A percentile compares a stretch with the other conserved stretches of the same genome.
Conservation (phyloP, 1,140 invertebrate genomes). For the Atta texana region DNA sequence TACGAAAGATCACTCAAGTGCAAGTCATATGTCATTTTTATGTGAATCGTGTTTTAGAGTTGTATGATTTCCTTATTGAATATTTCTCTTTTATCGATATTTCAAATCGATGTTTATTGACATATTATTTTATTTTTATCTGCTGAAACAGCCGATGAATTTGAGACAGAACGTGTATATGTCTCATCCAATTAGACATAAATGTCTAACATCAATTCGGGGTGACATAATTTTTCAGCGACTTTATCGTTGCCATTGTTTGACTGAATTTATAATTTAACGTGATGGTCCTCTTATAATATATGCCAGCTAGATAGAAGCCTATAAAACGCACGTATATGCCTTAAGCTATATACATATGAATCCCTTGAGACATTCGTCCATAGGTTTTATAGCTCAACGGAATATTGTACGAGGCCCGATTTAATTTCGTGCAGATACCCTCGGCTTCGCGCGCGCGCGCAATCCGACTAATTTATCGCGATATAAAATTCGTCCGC, state of each 20-base stretch:
- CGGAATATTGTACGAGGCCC: conserved; percentile 26
- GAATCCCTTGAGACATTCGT: conserved; percentile 27
- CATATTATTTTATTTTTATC: background rate
- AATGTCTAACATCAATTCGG: background rate
- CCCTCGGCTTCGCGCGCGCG: conserved; percentile 35
- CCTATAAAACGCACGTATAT: conserved; percentile 22
- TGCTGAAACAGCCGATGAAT: background rate
- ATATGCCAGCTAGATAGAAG: background rate
- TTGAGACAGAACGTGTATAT: background rate
- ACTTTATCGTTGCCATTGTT: conserved; percentile 46
- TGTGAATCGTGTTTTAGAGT: background rate
- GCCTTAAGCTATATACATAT: background rate
- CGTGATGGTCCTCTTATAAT: background rate
- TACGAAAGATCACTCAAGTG: conserved; percentile 14
- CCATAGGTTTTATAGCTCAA: conserved; percentile 41
- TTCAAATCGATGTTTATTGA: background rate
- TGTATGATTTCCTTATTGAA: background rate
- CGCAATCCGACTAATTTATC: conserved; percentile 60
- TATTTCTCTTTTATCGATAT: background rate
- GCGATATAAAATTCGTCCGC: conserved; percentile 60
- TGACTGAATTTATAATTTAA: conserved; percentile 49
- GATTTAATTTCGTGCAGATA: conserved; percentile 57
- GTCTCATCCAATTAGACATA: background rate
- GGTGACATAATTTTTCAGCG: conserved; percentile 7
- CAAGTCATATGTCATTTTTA: conserved; percentile 4